Evolutionary conservation across 2,888 invertebrate genomes (phyloP), one percentile per base, ranked within the genome.

Genomic region (Drosophila cracens): DNA sequence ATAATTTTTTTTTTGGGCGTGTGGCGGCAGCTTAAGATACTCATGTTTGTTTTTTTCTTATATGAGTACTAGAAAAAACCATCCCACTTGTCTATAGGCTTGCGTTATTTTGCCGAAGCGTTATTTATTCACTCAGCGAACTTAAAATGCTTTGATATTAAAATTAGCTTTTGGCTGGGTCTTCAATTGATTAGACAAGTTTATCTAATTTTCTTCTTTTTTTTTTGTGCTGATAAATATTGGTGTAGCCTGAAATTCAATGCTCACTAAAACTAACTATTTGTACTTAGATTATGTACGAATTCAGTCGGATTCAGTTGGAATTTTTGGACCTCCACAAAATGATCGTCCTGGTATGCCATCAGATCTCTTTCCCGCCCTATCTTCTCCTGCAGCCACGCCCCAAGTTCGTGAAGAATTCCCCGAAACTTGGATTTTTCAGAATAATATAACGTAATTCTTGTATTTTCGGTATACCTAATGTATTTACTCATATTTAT

Each of bases 381-480:
- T 2, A 31, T 8, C 31, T 31, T 18, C 31, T 38, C 4, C 46
- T 6, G 11, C 33, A 53, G 34, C n/a, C 31, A 38, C n/a, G 8
- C 34, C 64, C 2, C 73, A 70, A 75, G 59, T 90, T 71, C 94
- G 96, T 88, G 94, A 94, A 93, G 93, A 94, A 89, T 96, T 96
- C 92, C 95, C 95, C 59, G 96, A 96, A 94, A 95, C 95, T 74
- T 96, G 96, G 96, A 94, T 94, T 87, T 93, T 94, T 92, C 91
- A 93, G 81, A 94, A 94, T 74, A 93, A 57, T n/a, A 31, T 70
- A 57, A 83, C 71, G 81, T 81, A 79, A 67, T 43, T 95, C 95
- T 74, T 96, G 96, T 96, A 94, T 94, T 87, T 93, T 94, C 73
- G 93, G 49, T 18, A n/a, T 70, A 58, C 81, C 69, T 79, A 81